These are phyloP conservation scores for Parazoanthus swiftii DNA, from an alignment of 92 coral and sea anemone species.

Conservation along the genomic window DNA sequence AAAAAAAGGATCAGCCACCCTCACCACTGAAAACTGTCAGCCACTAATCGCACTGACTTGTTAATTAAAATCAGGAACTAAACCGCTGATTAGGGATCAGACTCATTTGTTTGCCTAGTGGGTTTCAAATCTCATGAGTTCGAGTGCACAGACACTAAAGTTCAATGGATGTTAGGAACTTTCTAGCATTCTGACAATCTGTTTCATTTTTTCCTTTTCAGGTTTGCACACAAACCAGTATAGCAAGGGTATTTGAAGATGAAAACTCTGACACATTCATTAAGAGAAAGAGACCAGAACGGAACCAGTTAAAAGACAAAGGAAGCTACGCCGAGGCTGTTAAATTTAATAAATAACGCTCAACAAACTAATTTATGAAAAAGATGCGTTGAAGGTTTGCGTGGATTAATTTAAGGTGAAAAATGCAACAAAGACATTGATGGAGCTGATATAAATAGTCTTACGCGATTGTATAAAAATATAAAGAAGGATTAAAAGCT, in stretches of 20 bases:
- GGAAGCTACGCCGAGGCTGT: not conserved
- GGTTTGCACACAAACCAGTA: not conserved
- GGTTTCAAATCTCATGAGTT: not conserved
- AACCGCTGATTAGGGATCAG: too few relatives aligned
- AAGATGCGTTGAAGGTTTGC: not conserved
- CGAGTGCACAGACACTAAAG: not conserved
- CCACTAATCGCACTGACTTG: too few relatives aligned
- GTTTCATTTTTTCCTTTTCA: not conserved
- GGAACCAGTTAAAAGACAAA: not conserved
- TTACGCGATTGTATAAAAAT: too few relatives aligned
- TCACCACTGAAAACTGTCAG: too few relatives aligned
- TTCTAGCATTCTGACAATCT: not conserved
- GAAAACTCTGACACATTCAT: not conserved
- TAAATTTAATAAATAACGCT: not conserved
- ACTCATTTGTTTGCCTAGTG: too few relatives aligned
- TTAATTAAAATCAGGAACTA: too few relatives aligned
- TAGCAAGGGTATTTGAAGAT: not conserved
- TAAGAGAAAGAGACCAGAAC: not conserved
- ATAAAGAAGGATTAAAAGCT: too few relatives aligned
- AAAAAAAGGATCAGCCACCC: too few relatives aligned
- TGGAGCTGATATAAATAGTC: not conserved
- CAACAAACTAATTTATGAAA: not conserved
- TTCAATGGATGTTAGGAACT: too few relatives aligned
- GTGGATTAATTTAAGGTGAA: not conserved
- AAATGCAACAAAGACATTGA: not conserved